Evolutionary conservation across 2,797 vertebrate genomes (phyloP).

Genomic region (Phaenicophaeus curvirostris): DNA sequence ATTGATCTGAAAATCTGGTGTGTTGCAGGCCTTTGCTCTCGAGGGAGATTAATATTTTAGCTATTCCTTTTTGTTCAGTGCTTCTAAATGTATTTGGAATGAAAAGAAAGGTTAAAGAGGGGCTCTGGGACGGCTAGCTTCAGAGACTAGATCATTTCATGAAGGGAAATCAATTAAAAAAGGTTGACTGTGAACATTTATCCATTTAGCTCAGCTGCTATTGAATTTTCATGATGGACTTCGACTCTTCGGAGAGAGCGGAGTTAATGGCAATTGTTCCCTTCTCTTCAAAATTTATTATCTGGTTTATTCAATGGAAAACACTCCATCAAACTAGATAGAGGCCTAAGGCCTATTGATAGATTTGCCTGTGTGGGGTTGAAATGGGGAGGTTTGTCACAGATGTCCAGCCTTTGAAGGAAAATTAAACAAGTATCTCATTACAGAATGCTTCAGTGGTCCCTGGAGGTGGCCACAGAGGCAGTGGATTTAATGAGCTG

Average conservation of each 20-base stretch:
- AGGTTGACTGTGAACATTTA: slow-evolving; percentile 97
- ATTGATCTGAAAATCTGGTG: slow-evolving; percentile 86
- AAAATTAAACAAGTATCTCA: slow-evolving; percentile 99
- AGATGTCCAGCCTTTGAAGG: slow-evolving; percentile 99
- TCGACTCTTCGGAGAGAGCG: slow-evolving; percentile 93
- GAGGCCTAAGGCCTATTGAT: slow-evolving; percentile 97
- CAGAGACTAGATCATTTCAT: slow-evolving; percentile 95
- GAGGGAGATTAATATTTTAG: slow-evolving; percentile 87
- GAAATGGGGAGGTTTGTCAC: slow-evolving; percentile 91
- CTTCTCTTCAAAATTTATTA: slow-evolving; percentile 98
- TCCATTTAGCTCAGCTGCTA: slow-evolving; percentile 98
- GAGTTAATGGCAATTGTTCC: slow-evolving; percentile 98
- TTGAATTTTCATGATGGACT: slow-evolving; percentile 99
- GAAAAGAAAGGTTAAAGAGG: slow-evolving; percentile 90
- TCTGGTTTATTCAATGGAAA: slow-evolving; percentile 98
- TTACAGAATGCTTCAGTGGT: slow-evolving; percentile 99
- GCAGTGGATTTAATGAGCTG: slow-evolving; percentile 99
- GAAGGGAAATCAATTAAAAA: slow-evolving; percentile 99
- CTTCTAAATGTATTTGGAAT: slow-evolving; percentile 87
- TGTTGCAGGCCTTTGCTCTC: slow-evolving; percentile 83
- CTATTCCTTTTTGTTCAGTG: slow-evolving; percentile 84
- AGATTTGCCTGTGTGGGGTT: slow-evolving; percentile 95
- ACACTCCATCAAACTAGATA: slow-evolving; percentile 99
- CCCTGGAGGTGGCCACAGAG: slow-evolving; percentile 98
- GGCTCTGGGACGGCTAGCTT: slow-evolving; percentile 85